Percentiles rank a stretch among this genome's conserved stretches.
Evolutionary conservation across 2,888 invertebrate genomes (phyloP).

Genomic region (Norana najaformis): DNA sequence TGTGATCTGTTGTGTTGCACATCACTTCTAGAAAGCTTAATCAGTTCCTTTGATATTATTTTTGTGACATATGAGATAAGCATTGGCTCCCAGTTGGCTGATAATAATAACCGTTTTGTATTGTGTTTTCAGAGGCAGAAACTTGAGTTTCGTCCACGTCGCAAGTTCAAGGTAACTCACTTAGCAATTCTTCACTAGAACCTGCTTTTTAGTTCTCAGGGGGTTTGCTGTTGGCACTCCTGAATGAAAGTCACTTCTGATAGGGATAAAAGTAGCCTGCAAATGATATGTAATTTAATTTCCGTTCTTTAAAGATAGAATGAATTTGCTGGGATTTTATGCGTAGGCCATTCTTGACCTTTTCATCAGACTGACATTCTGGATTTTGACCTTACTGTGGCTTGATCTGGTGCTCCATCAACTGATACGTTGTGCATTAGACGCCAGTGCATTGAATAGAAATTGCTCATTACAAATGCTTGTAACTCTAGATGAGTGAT

Average conservation of each 20-base stretch:
- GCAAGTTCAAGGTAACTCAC: slow-evolving; percentile 30
- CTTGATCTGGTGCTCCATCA: no score
- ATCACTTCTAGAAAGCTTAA: background rate
- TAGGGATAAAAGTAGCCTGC: background rate
- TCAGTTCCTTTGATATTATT: no score
- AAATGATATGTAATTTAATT: background rate
- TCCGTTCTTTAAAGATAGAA: no score
- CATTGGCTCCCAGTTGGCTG: background rate
- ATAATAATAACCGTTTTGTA: background rate
- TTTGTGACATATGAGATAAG: background rate
- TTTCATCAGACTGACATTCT: no score
- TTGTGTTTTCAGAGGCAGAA: slow-evolving; percentile 25
- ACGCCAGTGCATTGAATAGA: no score
- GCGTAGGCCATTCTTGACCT: no score
- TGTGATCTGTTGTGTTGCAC: background rate
- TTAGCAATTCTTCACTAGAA: background rate
- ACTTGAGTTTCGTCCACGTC: slow-evolving; percentile 17
- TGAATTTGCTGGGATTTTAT: no score
- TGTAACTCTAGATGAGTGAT: no score
- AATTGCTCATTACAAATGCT: no score
- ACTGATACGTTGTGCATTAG: no score
- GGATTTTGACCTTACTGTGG: no score
- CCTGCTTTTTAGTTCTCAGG: background rate
- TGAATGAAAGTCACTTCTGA: background rate
- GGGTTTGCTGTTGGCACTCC: background rate